Evolutionary conservation across 64 coral and sea anemone genomes (phyloP).

Genomic region (Actinia equina): DNA sequence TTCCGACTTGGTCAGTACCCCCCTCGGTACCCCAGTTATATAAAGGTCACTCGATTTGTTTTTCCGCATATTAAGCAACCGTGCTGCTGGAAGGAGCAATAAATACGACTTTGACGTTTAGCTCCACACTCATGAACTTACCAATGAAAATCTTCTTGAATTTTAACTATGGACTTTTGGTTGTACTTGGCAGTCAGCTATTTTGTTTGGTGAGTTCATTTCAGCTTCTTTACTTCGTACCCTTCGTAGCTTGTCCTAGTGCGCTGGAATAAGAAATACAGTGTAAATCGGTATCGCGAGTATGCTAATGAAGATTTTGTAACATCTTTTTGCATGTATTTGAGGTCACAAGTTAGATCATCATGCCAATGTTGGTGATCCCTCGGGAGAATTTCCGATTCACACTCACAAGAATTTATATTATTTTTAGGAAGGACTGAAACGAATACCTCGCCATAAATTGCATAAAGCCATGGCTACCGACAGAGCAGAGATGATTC

Average conservation of each 20-base stretch:
- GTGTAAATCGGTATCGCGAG: neutral
- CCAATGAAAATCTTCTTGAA: neutral
- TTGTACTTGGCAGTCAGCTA: neutral
- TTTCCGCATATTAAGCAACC: neutral
- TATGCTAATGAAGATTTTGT: neutral
- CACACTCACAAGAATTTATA: neutral
- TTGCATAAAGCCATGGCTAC: conserved; percentile 6
- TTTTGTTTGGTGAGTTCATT: neutral
- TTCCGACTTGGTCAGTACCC: neutral
- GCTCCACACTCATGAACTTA: neutral
- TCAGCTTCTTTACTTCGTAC: neutral
- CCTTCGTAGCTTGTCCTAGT: too few relatives aligned
- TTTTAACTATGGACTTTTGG: neutral
- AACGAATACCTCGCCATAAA: conserved; percentile 10
- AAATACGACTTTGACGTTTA: neutral
- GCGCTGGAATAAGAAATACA: neutral
- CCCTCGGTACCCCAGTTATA: neutral
- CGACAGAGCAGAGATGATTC: neutral
- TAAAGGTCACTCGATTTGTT: neutral
- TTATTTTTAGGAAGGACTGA: neutral
- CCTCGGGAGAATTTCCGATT: neutral
- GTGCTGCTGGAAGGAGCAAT: neutral
- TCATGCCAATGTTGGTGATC: neutral
- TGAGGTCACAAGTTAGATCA: neutral
- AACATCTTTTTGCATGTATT: neutral